Evolutionary conservation across 2,113 vertebrate genomes (phyloP).

Genomic region (Murina feae): DNA sequence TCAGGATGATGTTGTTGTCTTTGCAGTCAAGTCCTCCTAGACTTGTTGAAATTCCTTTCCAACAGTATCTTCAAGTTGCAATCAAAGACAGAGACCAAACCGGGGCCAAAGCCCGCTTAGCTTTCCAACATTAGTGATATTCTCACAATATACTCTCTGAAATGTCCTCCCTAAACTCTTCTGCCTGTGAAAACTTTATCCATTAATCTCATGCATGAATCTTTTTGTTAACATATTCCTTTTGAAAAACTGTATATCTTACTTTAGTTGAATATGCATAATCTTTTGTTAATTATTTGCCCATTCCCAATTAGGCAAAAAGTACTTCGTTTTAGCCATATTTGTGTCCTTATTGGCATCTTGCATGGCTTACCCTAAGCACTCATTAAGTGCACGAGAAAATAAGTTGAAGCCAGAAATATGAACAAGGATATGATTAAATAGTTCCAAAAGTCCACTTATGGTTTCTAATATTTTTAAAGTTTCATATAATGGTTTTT

Average conservation of each 20-base stretch:
- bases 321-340: not conserved
- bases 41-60: not conserved
- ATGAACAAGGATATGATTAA: not conserved
- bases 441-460: not conserved
- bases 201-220: not conserved
- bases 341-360: not conserved
- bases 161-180: not conserved
- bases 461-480: not conserved
- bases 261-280: not conserved
- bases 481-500: not conserved
- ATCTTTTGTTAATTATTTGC: not conserved
- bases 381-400: not conserved
- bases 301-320: not conserved
- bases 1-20: not conserved
- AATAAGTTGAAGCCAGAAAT: not conserved
- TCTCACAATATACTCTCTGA: not conserved
- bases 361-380: not conserved
- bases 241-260: not conserved
- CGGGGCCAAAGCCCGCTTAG: not conserved
- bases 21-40: not conserved
- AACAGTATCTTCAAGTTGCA: not conserved
- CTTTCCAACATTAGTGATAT: not conserved
- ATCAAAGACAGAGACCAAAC: not conserved
- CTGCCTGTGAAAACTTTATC: not conserved
- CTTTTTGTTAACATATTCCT: not conserved